Evolutionary conservation across 2,888 invertebrate species (phyloP), one percentile per base, ranked within the genome.

Genomic region (Acleris literana): DNA sequence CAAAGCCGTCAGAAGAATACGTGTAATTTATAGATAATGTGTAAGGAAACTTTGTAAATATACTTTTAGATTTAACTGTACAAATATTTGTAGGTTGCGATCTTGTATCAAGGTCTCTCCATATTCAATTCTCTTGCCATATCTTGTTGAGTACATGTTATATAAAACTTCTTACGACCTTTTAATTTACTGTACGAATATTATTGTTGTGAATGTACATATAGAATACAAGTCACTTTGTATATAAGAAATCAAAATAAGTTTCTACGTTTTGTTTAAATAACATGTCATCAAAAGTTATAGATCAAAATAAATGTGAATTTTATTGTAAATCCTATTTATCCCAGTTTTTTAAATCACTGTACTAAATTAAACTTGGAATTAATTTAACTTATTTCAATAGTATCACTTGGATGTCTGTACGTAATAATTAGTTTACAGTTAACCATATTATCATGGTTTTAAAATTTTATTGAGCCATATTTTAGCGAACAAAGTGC

Each of bases 1-100:
- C 96, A 73, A 97, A 97, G 88, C 97, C 97, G 64, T 97, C 97
- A 64, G 97, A 97, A 90, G 97, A 97, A 87, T 97, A 97, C 90
- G 97, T 97, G 87, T 97, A 86, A 84, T 68, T 63, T 69, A 55
- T 66, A 67, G 66, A 62, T 63, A 57, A 64, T 68, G 51, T 63
- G 22, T 59, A 57, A 70, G 57, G 25, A 67, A 63, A 51, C 17
- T 16, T 48, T 73, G 70, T 82, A 84, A 66, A 71, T 71, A 73
- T 76, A 53, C 56, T 52, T 22, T 73, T 77, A 74, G 70, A 76
- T 72, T 73, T 77, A 78, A 76, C 76, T 87, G 88, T 90, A 88
- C 80, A 89, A 85, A 78, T 76, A 68, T 74, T 82, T 82, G 76
- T 84, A 86, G 80, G 75, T 39, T 13, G 39, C 39, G 88, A 90